Conservation (phyloP, 2,797 vertebrate species). For the Channallabes apus region DNA sequence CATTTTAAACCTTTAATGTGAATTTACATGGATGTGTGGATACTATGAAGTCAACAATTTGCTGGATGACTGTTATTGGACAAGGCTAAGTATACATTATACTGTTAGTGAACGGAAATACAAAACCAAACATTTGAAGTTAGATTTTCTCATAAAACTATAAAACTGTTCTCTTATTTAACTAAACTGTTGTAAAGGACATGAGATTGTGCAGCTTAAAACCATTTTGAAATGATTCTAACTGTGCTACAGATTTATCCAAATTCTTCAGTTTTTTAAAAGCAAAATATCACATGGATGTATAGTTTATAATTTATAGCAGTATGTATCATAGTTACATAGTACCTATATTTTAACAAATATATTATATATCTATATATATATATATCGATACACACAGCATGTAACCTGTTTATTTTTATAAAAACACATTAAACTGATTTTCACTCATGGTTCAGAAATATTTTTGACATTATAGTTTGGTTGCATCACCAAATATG, state of each 20-base stretch:
- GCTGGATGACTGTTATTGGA: slow-evolving; percentile 55
- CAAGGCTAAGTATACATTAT: neutral
- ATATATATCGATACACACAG: slow-evolving; percentile 54
- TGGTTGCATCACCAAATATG: slow-evolving; percentile 66
- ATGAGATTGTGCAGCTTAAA: slow-evolving; percentile 62
- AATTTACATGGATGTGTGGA: slow-evolving; percentile 54
- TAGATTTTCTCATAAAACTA: slow-evolving; percentile 59
- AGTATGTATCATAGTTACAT: slow-evolving; percentile 78
- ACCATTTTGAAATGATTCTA: slow-evolving; percentile 68
- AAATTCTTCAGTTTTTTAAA: slow-evolving; percentile 71
- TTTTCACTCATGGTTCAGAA: slow-evolving; percentile 63
- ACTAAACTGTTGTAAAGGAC: slow-evolving; percentile 63
- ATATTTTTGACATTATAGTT: slow-evolving; percentile 63
- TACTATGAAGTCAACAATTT: slow-evolving; percentile 33
- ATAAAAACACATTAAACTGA: slow-evolving; percentile 68
- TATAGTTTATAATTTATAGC: slow-evolving; percentile 76
- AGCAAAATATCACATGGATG: slow-evolving; percentile 56
- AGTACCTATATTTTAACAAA: slow-evolving; percentile 80
- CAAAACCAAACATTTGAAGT: slow-evolving; percentile 62
- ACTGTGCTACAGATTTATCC: slow-evolving; percentile 65
- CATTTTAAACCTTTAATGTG: slow-evolving; percentile 44
- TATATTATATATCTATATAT: slow-evolving; percentile 58
- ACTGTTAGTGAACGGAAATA: slow-evolving; percentile 52
- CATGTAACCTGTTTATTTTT: slow-evolving; percentile 84
- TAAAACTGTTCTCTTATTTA: slow-evolving; percentile 64